Conservation (phyloP, 2,113 vertebrate genomes). For the Willisornis vidua region DNA sequence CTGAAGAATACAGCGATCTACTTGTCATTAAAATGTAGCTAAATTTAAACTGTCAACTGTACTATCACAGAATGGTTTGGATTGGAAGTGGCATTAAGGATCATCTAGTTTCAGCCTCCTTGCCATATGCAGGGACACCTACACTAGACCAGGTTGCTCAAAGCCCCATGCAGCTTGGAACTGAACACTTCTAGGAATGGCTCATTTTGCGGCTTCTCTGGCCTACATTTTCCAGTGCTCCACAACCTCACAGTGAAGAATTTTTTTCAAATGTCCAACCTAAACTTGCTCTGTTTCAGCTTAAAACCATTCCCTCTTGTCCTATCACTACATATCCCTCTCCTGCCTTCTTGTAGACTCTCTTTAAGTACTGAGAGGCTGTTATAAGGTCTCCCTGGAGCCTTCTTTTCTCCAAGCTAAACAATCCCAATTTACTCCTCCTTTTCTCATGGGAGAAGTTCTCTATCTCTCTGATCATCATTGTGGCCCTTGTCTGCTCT, state of each 20-base stretch:
- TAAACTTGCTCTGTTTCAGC: not conserved
- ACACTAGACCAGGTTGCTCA: not conserved
- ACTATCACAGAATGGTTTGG: not conserved
- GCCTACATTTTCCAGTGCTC: not conserved
- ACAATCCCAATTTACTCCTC: not conserved
- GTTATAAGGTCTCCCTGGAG: not conserved
- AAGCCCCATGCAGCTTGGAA: not conserved
- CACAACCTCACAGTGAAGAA: not conserved
- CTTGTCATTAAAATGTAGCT: not conserved
- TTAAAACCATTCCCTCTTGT: not conserved
- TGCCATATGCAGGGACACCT: not conserved
- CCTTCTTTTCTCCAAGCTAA: not conserved
- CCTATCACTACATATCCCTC: not conserved
- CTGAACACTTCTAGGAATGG: not conserved
- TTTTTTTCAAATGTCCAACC: not conserved
- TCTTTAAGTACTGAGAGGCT: accelerated
- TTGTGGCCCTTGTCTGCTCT: not conserved
- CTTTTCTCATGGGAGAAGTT: not conserved
- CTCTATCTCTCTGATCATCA: not conserved
- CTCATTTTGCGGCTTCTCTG: not conserved
- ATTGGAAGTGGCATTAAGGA: not conserved
- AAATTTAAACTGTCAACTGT: not conserved
- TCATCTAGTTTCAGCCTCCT: not conserved
- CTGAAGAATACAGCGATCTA: not conserved
- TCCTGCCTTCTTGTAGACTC: not conserved